These are phyloP conservation scores for Mastacembelus armatus DNA, from an alignment of 2,797 vertebrate genomes.

Conservation along the genomic window DNA sequence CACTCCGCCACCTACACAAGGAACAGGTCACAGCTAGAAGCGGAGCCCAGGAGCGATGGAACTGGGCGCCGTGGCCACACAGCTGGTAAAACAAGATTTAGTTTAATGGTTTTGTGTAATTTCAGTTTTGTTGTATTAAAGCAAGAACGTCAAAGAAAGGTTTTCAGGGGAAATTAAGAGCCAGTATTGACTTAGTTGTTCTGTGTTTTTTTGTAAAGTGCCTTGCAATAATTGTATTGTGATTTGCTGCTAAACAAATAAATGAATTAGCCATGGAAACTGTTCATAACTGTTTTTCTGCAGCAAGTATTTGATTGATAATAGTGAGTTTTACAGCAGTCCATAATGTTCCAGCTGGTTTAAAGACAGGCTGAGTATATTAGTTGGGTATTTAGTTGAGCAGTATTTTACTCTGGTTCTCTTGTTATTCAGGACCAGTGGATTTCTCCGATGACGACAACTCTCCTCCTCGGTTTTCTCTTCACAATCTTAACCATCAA, in stretches of 20 bases:
- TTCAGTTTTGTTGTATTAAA: background rate
- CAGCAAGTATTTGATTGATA: background rate
- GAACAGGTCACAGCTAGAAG: constrained; percentile 73
- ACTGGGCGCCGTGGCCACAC: constrained; percentile 46
- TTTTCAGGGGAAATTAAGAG: background rate
- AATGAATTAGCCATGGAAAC: background rate
- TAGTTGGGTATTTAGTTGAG: background rate
- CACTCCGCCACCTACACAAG: constrained; percentile 35
- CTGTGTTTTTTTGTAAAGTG: too few relatives aligned
- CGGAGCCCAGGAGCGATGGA: constrained; percentile 64
- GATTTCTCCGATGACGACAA: constrained; percentile 69
- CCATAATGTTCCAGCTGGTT: too few relatives aligned
- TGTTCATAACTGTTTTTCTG: background rate
- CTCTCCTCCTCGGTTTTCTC: constrained; percentile 49
- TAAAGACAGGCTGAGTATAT: too few relatives aligned
- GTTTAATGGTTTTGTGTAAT: background rate
- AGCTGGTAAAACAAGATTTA: constrained; percentile 23
- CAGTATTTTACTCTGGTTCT: background rate
- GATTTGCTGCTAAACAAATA: too few relatives aligned
- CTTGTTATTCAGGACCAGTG: constrained; percentile 26
- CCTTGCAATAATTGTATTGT: too few relatives aligned
- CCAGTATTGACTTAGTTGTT: too few relatives aligned
- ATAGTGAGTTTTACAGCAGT: too few relatives aligned
- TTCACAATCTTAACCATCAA: constrained; percentile 33
- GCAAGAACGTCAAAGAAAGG: background rate